Evolutionary conservation across 1,140 invertebrate species (phyloP), one percentile per base, ranked within the genome.

Genomic region (Lasioglossum baleicum): DNA sequence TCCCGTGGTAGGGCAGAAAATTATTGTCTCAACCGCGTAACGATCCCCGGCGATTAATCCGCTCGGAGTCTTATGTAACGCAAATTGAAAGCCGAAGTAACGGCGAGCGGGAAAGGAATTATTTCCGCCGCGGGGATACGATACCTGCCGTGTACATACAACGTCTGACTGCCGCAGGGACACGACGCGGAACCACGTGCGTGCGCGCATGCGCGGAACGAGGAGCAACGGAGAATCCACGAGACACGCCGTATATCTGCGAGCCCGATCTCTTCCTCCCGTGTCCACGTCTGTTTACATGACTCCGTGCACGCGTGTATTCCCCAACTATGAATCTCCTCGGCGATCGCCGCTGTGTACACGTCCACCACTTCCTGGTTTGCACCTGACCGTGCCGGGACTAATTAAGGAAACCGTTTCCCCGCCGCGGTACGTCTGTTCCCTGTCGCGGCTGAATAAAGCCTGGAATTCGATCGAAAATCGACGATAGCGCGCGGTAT

Each of bases 361-460:
- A 58, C n/a, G n/a, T 77, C 63, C 7, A 7, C 40, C 26, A 60
- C 75, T 78, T 78, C 75, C 75, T 71, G 75, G 60, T 71, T 78
- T 44, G 60, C 75, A 71, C 75, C 75, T 78, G 75, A 78, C 75
- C 67, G 64, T 68, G 58, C 22, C 26, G 60, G n/a, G 65, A 71
- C 58, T 71, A 78, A 78, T 78, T 78, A 78, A 78, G 58, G 15
- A 71, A 78, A 78, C n/a, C 68, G 65, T 76, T 76, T 71, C 44
- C n/a, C 31, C 35, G 35, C 5, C 7, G 44, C 11, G 17, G 11
- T n/a, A 68, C 64, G 40, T 68, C 65, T 60, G 74, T 53, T 65
- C 48, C 40, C 40, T 68, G 64, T 76, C 65, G 31, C 17, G 67
- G 7, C 5, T 71, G 66, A 64, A 40, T 51, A 63, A 63, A 69